These are phyloP conservation scores for Danio jaintianensis DNA, from an alignment of 2,797 vertebrate species.

Conservation along the genomic window DNA sequence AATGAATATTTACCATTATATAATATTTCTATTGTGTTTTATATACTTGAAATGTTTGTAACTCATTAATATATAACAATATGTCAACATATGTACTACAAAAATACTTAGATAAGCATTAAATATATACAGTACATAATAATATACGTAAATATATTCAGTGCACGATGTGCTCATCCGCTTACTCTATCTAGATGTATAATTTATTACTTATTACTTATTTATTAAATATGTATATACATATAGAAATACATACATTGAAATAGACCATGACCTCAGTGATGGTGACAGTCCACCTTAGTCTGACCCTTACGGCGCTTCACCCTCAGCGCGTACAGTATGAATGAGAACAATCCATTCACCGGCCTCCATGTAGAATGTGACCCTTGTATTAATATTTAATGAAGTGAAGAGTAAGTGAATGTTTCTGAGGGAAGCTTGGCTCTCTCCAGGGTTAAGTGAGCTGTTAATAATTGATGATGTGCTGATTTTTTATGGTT, in stretches of 20 bases:
- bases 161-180: too few species aligned
- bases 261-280: not conserved
- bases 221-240: too few species aligned
- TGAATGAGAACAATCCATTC: slow-evolving; percentile 34
- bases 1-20: too few species aligned
- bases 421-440: slow-evolving; percentile 60
- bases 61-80: too few species aligned
- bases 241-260: not conserved
- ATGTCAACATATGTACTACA: too few species aligned
- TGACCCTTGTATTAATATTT: slow-evolving; percentile 82
- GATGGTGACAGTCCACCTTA: not conserved
- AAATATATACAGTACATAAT: too few species aligned
- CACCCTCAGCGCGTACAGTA: slow-evolving; percentile 30
- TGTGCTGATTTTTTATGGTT: slow-evolving; percentile 58
- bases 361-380: slow-evolving; percentile 75
- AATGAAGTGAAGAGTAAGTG: slow-evolving; percentile 75
- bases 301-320: not conserved
- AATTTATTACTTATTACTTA: too few species aligned
- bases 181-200: too few species aligned
- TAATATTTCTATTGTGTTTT: too few species aligned
- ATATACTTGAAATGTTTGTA: too few species aligned
- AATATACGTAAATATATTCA: too few species aligned
- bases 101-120: too few species aligned
- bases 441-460: slow-evolving; percentile 59
- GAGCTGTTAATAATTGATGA: slow-evolving; percentile 64